Base-by-base conservation (phyloP, 2,888 invertebrate species). In the Euproctis similis region DNA sequence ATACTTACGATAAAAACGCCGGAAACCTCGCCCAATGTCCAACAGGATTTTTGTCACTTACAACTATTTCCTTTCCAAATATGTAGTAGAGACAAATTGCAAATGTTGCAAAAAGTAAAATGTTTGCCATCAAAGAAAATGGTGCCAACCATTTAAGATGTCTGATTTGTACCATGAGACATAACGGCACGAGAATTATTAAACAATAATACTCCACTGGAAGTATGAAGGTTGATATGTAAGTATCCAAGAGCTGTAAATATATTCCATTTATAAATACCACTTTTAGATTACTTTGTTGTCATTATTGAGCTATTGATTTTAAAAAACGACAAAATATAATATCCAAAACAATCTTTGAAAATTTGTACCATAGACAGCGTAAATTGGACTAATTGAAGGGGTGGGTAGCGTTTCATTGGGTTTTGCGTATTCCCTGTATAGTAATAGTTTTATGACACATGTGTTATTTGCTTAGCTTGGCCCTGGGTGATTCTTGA, bases 51-150 rank as follows among this genome's bases (percentile, higher is more conserved):
- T 88, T 87, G 24, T 85, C 86, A 1, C 61, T 57, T 41, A 74
- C 76, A 9, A 61, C 54, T 19, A 84, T 60, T 19, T 67, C 59
- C 20, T 70, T 76, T 44, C 85, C 86, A 55, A 96, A 91, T 62
- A 96, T 88, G 59, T 92, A 95, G 67, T 92, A 93, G 14, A 95
- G 85, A 10, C 94, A 94, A 48, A 97, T 91, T 12, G 78, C 86
- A 46, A 97, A 90, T 0, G 95, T 93, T 1, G 87, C 62, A 1
- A 93, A 75, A 55, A 96, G 91, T 17, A 94, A 88, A 4, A 92
- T 31, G 60, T 97, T 97, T 10, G 97, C 97, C 22, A 94, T 61
- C 33, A 92, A 85, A 0, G 97, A 97, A 60, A 96, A 92, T 0
- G 96, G 95, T 1, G 97, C 94, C 31, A 98, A 73, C 63, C 89